A percentile compares a stretch with the other conserved stretches of the same genome.
Conservation (phyloP, 2,113 vertebrate genomes). For the Synchiropus splendidus region DNA sequence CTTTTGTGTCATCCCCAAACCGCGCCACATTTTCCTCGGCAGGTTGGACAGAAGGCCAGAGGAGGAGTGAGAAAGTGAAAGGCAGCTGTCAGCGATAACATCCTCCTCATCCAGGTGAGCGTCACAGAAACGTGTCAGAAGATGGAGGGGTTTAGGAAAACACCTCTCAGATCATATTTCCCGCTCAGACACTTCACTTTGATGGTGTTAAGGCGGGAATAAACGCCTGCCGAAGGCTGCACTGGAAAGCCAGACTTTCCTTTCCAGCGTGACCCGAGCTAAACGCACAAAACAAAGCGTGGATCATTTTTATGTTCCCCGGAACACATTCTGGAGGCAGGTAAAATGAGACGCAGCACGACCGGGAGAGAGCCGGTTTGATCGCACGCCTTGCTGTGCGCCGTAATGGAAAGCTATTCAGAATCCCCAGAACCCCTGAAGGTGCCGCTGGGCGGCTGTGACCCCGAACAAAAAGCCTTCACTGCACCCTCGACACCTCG, state of each 20-base stretch:
- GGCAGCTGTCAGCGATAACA: slow-evolving; percentile 7
- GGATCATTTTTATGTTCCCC: slow-evolving; percentile 1
- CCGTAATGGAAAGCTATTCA: slow-evolving; percentile 36
- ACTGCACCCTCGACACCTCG: slow-evolving; percentile 39
- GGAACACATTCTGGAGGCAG: slow-evolving; percentile 22
- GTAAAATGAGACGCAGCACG: slow-evolving; percentile 30
- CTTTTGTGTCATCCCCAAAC: no score
- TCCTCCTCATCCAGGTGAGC: slow-evolving; percentile 1
- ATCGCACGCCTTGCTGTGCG: slow-evolving; percentile 31
- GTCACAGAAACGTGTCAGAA: background rate
- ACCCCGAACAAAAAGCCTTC: slow-evolving; percentile 44
- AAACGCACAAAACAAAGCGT: slow-evolving; percentile 5
- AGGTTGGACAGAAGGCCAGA: no score
- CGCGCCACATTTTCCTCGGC: no score
- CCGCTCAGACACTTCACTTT: slow-evolving; percentile 6
- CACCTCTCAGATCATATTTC: slow-evolving; percentile 7
- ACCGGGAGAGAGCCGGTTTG: slow-evolving; percentile 21
- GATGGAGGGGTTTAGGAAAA: slow-evolving; percentile 12
- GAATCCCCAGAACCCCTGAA: slow-evolving; percentile 40
- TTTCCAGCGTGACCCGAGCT: slow-evolving; percentile 1
- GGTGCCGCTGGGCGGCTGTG: slow-evolving; percentile 29
- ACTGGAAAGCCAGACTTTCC: no score
- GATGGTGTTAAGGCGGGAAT: slow-evolving; percentile 11
- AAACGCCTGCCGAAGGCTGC: background rate
- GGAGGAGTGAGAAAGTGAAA: slow-evolving; percentile 2